Percentiles rank a stretch among this genome's conserved stretches.
These are phyloP conservation scores for Leptura quadrifasciata DNA, from an alignment of 2,888 invertebrate species.

Conservation along the genomic window DNA sequence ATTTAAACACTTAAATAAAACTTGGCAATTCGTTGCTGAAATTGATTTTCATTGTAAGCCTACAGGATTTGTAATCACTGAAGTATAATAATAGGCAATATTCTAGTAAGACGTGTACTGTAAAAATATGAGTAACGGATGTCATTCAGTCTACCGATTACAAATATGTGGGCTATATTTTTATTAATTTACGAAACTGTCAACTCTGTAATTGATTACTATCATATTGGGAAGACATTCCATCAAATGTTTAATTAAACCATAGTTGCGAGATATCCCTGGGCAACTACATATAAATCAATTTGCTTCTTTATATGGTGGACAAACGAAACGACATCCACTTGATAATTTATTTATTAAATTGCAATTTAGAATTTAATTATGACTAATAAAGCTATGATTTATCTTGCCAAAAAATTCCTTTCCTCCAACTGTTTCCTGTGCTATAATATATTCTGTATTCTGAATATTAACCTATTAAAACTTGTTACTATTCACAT, in stretches of 20 bases:
- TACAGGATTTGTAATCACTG: too few relatives aligned
- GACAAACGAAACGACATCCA: not conserved
- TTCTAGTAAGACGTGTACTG: too few relatives aligned
- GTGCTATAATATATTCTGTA: not conserved
- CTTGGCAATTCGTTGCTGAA: too few relatives aligned
- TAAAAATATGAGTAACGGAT: not conserved
- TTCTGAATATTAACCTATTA: too few relatives aligned
- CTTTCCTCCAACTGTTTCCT: not conserved
- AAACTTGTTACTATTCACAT: too few relatives aligned
- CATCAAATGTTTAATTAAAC: not conserved
- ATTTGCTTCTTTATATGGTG: not conserved
- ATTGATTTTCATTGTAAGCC: too few relatives aligned
- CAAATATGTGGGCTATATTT: not conserved
- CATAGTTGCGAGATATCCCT: not conserved
- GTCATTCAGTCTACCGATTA: not conserved
- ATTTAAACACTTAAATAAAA: too few relatives aligned
- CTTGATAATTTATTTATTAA: constrained; percentile 6
- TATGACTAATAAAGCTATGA: not conserved
- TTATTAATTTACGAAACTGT: not conserved
- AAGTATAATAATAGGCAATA: too few relatives aligned
- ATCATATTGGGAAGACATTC: not conserved
- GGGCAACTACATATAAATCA: not conserved
- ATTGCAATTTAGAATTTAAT: not conserved
- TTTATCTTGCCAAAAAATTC: not conserved
- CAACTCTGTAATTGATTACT: not conserved